These are phyloP conservation scores for Neocrepidodera transversa DNA, from an alignment of 2,888 invertebrate genomes.

Conservation along the genomic window DNA sequence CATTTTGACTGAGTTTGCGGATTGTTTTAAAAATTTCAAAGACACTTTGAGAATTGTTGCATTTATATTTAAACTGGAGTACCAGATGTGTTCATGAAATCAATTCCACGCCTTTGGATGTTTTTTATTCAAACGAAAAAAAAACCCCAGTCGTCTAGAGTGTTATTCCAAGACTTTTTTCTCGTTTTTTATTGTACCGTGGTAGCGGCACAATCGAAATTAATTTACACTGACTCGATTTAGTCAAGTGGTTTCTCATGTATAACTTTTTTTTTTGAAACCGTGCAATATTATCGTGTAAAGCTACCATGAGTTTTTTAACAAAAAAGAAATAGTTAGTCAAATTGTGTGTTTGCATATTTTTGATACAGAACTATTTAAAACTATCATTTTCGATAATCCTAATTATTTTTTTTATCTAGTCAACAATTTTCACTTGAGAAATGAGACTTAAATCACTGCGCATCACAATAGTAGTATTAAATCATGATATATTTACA, in stretches of 20 bases:
- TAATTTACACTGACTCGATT: too few species aligned
- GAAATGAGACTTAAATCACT: constrained; percentile 33
- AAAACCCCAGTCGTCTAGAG: constrained; percentile 16
- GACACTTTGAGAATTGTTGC: constrained; percentile 6
- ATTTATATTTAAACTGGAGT: constrained; percentile 9
- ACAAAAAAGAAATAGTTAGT: too few species aligned
- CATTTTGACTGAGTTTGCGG: too few species aligned
- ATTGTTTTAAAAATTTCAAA: not conserved
- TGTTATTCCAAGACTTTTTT: constrained; percentile 9
- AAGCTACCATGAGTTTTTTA: constrained; percentile 1
- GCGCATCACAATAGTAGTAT: constrained; percentile 33
- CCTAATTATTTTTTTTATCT: constrained; percentile 33
- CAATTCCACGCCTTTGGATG: constrained; percentile 12
- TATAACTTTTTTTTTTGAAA: not conserved
- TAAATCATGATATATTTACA: constrained; percentile 21
- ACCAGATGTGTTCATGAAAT: constrained; percentile 18
- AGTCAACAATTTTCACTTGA: constrained; percentile 36
- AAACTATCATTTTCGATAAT: constrained; percentile 29
- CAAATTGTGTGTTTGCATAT: constrained; percentile 23
- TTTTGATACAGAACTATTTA: constrained; percentile 33
- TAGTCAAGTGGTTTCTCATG: too few species aligned
- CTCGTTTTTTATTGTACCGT: not conserved
- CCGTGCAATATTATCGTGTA: not conserved
- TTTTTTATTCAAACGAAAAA: constrained; percentile 11
- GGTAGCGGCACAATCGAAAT: not conserved